A percentile compares a stretch with the other conserved stretches of the same genome.
Evolutionary conservation across 2,888 invertebrate species (phyloP).

Genomic region (Tenthredo notha): DNA sequence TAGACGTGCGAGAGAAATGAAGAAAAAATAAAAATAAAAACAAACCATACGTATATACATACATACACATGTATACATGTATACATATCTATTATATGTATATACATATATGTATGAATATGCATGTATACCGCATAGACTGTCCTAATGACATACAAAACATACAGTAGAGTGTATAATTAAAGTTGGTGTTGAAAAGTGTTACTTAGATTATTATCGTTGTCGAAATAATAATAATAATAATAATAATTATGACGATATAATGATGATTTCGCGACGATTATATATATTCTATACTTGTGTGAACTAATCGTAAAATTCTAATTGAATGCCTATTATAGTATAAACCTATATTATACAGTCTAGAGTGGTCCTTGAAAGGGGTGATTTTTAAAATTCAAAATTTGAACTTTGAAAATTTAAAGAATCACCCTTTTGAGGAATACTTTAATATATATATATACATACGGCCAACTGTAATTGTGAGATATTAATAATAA

Average conservation of each 20-base stretch:
- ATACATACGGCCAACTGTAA: neutral
- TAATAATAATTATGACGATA: slow-evolving; percentile 35
- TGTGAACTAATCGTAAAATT: neutral
- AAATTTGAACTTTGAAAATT: too few species aligned
- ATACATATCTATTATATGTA: too few species aligned
- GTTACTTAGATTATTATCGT: slow-evolving; percentile 58
- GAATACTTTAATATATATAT: too few species aligned
- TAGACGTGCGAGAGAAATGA: slow-evolving; percentile 51
- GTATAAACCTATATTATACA: neutral
- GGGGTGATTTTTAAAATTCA: too few species aligned
- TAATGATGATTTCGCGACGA: neutral
- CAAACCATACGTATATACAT: slow-evolving; percentile 31
- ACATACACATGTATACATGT: slow-evolving; percentile 20
- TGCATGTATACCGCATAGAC: slow-evolving; percentile 57
- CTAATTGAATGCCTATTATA: neutral
- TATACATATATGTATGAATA: slow-evolving; percentile 9
- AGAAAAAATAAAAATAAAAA: neutral
- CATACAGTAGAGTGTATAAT: slow-evolving; percentile 56
- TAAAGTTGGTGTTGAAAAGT: slow-evolving; percentile 60
- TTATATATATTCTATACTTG: neutral
- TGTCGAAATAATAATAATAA: slow-evolving; percentile 57
- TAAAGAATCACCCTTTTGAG: too few species aligned
- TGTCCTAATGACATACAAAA: slow-evolving; percentile 67
- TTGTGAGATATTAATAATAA: neutral
- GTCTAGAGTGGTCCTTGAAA: too few species aligned